Base-by-base conservation (phyloP, 2,797 vertebrate species). In the Phoeniculus purpureus region DNA sequence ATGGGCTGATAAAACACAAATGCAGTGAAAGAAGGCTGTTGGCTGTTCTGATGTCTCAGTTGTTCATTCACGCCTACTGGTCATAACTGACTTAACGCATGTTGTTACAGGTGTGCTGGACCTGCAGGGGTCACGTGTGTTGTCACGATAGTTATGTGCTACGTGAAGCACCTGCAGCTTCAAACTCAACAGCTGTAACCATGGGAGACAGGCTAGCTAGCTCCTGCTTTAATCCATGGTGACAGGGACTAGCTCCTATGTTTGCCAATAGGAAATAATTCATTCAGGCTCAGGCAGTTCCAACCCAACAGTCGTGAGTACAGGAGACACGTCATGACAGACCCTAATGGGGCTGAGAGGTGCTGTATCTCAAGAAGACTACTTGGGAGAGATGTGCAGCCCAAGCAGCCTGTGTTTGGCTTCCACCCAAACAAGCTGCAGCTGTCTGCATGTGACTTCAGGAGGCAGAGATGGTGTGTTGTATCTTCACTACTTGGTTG, bases 31-130 rank as follows among this genome's bases (percentile, higher is more conserved):
- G 22, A 34, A 54, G 1, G 3, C 43, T 29, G 18, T 45, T 18
- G 43, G 6, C 8, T 4, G 1, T 31, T 59, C 37, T 0, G 1
- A 17, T 3, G 1, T 26, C 62, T 50, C 21, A 8, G 9, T 26
- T 10, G 45, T 27, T 52, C 51, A 37, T 45, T 81, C 27, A 21
- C 4, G 7, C 20, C 55, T 51, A 37, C 10, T 15, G 22, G 16
- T 62, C 18, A 7, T 59, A 22, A 71, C 56, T 45, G 14, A 18
- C 27, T 31, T 32, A 0, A 2, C 26, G 47, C 13, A 4, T 16
- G 17, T 14, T 77, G 51, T 7, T 32, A 4, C 4, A 50, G 14
- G 31, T 1, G 1, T 14, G 56, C 21, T 55, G 31, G 23, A 73
- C 19, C 29, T 70, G 31, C 45, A 78, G 32, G 3, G 1, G 29